These are phyloP conservation scores for Epirrita christyi DNA, from an alignment of 2,888 invertebrate species.

Conservation along the genomic window DNA sequence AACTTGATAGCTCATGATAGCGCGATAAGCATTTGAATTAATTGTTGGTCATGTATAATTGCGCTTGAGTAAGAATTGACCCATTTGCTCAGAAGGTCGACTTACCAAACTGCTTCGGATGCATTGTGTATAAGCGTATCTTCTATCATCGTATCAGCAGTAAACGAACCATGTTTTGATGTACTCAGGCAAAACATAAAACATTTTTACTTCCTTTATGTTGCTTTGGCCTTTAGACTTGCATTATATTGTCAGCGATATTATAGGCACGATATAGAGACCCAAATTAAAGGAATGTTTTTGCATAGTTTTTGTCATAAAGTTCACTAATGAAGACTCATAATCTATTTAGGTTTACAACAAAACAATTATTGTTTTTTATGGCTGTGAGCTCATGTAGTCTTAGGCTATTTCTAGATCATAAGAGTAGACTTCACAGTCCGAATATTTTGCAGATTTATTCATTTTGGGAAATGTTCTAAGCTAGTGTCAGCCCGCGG, in stretches of 20 bases:
- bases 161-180: constrained; percentile 22
- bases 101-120: constrained; percentile 59
- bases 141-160: constrained; percentile 47
- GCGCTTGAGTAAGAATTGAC: constrained; percentile 72
- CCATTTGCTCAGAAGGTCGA: constrained; percentile 68
- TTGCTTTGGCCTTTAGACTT: not conserved
- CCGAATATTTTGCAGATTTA: not conserved
- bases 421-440: not conserved
- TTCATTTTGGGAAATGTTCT: no score
- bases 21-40: constrained; percentile 68
- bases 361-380: constrained; percentile 6
- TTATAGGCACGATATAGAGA: not conserved
- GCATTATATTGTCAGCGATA: not conserved
- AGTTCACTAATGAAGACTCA: not conserved
- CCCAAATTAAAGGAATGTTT: not conserved
- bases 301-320: not conserved
- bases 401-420: not conserved
- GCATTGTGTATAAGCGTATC: constrained; percentile 52
- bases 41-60: constrained; percentile 72
- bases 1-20: constrained; percentile 43
- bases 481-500: no score
- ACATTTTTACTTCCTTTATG: constrained; percentile 3
- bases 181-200: constrained; percentile 12
- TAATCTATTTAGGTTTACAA: constrained; percentile 21
- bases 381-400: constrained; percentile 5